Base-by-base conservation (phyloP, 1,140 invertebrate species). In the Drosophila melanica region DNA sequence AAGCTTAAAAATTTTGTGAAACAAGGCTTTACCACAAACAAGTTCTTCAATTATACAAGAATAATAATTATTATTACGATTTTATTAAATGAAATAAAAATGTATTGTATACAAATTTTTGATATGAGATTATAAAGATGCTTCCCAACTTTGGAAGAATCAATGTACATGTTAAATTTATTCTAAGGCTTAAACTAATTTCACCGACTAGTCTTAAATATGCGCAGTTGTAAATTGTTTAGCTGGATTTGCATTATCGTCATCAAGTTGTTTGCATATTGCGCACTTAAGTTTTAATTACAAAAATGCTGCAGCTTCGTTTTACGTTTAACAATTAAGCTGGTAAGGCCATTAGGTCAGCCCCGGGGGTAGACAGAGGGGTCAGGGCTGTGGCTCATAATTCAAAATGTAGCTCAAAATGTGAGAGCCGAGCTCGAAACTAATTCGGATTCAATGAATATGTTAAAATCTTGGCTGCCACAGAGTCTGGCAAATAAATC, bases 371-470 rank as follows among this genome's bases (percentile, higher is more conserved):
- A 33, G 16, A 12, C 33, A n/a, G n/a, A 35, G 30, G 30, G 27
- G 20, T n/a, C 20, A 30, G 53, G 41, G 14, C 30, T 5, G 20
- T 37, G 57, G 20, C 23, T 59, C 70, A 60, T 60, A 73, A 68
- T 39, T 73, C 42, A 62, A 67, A 84, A 71, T 68, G 48, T 11
- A 62, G 57, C 57, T 68, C 53, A 67, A 65, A 48, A 33, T 58
- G 30, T 37, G 47, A 23, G 4, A 50, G 14, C 5, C n/a, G 6
- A 50, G 51, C 53, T 42, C 44, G 48, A 60, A 77, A 65, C 62
- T 77, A 64, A 80, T 87, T 79, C 62, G 50, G 72, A 82, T 86
- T 82, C 82, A 86, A 82, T 82, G 82, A 86, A 86, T 86, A 86
- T 86, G 82, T 87, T 78, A 86, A 87, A 81, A 85, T 69, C 65